These are phyloP conservation scores for Nephila pilipes DNA, from an alignment of 1,140 invertebrate species.

Conservation along the genomic window DNA sequence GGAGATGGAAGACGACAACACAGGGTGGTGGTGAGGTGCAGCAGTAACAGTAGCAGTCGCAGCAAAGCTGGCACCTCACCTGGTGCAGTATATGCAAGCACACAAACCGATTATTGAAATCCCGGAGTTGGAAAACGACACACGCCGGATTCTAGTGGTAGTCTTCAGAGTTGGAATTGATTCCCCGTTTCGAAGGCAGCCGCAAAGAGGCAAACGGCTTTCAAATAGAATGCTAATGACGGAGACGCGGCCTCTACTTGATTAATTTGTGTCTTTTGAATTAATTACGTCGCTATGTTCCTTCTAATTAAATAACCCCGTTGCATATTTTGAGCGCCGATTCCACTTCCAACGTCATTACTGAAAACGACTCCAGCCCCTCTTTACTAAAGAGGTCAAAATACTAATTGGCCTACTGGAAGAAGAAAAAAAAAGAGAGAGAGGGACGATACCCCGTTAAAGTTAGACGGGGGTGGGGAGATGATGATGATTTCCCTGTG, in stretches of 20 bases:
- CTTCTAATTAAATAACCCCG: conserved; percentile 71
- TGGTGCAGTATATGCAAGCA: background rate
- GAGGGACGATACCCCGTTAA: background rate
- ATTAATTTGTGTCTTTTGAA: conserved; percentile 74
- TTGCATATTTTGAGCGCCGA: conserved; percentile 62
- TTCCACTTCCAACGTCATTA: background rate
- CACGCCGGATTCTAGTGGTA: background rate
- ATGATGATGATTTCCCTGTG: conserved; percentile 51
- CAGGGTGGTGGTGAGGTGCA: background rate
- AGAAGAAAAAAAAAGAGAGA: conserved; percentile 47
- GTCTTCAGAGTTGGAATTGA: conserved; percentile 44
- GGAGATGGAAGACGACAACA: background rate
- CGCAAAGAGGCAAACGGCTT: conserved; percentile 36
- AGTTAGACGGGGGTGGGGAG: background rate
- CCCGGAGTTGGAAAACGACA: conserved; percentile 14
- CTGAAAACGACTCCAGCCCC: background rate
- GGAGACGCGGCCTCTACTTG: conserved; percentile 34
- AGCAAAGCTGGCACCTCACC: conserved; percentile 10
- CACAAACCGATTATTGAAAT: conserved; percentile 71
- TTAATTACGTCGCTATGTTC: conserved; percentile 67
- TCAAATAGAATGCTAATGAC: conserved; percentile 74
- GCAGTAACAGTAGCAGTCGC: background rate
- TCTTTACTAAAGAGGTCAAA: conserved; percentile 58
- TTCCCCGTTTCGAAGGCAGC: background rate
- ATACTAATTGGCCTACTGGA: conserved; percentile 57